Conservation (phyloP, 2,888 invertebrate genomes). For the Synergus japonicus region DNA sequence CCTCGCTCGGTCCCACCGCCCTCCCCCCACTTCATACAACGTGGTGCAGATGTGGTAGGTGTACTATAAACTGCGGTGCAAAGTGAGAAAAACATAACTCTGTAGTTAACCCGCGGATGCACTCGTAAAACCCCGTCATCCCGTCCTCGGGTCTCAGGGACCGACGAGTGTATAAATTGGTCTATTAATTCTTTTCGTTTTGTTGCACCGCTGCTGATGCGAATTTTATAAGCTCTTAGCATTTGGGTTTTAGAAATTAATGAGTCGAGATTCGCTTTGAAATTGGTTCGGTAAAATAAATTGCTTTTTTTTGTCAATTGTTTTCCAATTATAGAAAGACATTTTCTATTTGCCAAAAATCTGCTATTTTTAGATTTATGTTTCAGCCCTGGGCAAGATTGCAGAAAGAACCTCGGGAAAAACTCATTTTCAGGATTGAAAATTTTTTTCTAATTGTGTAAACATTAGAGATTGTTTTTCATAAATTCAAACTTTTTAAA, state of each 20-base stretch:
- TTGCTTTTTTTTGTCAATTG: neutral
- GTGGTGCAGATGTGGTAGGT: neutral
- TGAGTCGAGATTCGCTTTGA: constrained; percentile 8
- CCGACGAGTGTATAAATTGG: constrained; percentile 26
- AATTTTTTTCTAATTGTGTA: too few species aligned
- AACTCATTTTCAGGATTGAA: too few species aligned
- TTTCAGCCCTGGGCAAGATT: too few species aligned
- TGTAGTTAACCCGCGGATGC: constrained; percentile 21
- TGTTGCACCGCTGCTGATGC: constrained; percentile 1
- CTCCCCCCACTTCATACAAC: constrained; percentile 38
- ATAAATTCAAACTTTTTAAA: too few species aligned
- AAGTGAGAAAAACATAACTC: constrained; percentile 32
- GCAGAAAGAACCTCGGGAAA: too few species aligned
- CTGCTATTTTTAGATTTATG: too few species aligned
- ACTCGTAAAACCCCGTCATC: constrained; percentile 12
- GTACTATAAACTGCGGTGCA: constrained; percentile 20
- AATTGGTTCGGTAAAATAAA: neutral
- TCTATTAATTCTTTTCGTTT: constrained; percentile 34
- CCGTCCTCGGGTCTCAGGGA: neutral
- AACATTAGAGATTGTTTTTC: too few species aligned
- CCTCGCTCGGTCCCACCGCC: constrained; percentile 34
- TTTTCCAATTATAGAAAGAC: neutral
- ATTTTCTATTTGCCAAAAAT: too few species aligned
- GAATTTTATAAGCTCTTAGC: constrained; percentile 24
- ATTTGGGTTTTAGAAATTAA: constrained; percentile 24